Base-by-base conservation (phyloP, 1,140 invertebrate species). In the Cyclargus thomasi region DNA sequence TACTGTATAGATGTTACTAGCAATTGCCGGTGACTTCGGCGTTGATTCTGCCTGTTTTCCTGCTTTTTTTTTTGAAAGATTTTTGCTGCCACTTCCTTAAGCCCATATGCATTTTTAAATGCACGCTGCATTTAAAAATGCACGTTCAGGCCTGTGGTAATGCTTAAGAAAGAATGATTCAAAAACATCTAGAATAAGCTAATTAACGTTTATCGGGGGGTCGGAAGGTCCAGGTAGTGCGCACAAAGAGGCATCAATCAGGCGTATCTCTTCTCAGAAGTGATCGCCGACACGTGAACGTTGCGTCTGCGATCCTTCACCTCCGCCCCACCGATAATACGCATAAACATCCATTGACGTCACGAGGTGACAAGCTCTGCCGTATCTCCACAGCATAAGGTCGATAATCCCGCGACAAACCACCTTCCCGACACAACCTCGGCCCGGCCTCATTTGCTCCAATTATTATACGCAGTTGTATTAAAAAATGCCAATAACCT, bases 291-390 rank as follows among this genome's bases (percentile, higher is more conserved):
- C 80, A 83, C 81, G 82, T 81, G 81, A 77, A 73, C 67, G 71
- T 77, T 76, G 77, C 77, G 80, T 78, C 77, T 76, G 67, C 81
- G 82, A 76, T 79, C 85, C 83, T 83, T 85, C 85, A 85, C 85
- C 85, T 80, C 77, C 74, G 77, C 53, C 72, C 81, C 74, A 36
- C 22, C 67, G 80, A 83, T 82, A 83, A 75, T 72, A 67, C 80
- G 70, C 78, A 75, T 77, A 80, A 80, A 77, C 80, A 82, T 72
- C 76, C 70, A 88, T 88, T 88, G 85, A 88, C 85, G 85, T 88
- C 85, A 67, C 73, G 64, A 74, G 74, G 74, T 79, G 76, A 74
- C 70, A 67, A 21, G 20, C 63, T 29, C 53, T 69, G 23, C 17
- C 23, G 69, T 81, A 79, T 74, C 29, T 39, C 69, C 2, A 11